Evolutionary conservation across 2,888 invertebrate species (phyloP), one percentile per base, ranked within the genome.

Genomic region (Machimus atricapillus): DNA sequence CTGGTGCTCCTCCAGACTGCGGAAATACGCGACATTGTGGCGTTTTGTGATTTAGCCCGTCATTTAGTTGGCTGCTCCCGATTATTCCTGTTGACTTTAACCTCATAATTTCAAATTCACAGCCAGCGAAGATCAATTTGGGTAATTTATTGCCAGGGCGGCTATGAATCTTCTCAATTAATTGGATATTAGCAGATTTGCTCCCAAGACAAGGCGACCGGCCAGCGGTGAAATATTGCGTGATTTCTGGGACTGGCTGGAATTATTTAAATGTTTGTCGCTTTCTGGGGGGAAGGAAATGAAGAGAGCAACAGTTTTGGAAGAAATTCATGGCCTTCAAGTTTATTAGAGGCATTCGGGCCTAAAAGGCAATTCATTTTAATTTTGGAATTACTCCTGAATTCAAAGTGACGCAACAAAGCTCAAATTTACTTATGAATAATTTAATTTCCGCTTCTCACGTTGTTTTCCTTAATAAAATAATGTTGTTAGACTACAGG

Each of bases 31-130:
- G 79, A 79, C 46, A 52, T 79, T 46, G 52, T 79, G 23, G 46
- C 40, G 16, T 14, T 34, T 27, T 66, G 79, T 79, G 52, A 79
- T 79, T 79, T 46, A 79, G 79, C 52, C 52, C 79, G 52, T 79
- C 52, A 79, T 79, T 79, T 79, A 79, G 79, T 52, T 79, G 79
- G 79, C 31, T 19, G 52, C 79, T 52, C 52, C 27, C 79, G 23
- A 79, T 79, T 46, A 79, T 66, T 27, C 23, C 46, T 79, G 52
- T 79, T 79, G 52, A 79, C 79, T 79, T 52, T 27, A 79, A 52
- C 79, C 52, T 79, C 46, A 52, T 79, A 27, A 23, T 79, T 52
- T 46, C 79, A 52, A 52, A 9, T 79, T 79, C 79, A 79, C 27
- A 79, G 46, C 40, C 19, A 52, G 27, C 52, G 9, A 8, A 52